These are phyloP conservation scores for Sphaerophoria taeniata DNA, from an alignment of 2,888 invertebrate genomes.

Conservation along the genomic window DNA sequence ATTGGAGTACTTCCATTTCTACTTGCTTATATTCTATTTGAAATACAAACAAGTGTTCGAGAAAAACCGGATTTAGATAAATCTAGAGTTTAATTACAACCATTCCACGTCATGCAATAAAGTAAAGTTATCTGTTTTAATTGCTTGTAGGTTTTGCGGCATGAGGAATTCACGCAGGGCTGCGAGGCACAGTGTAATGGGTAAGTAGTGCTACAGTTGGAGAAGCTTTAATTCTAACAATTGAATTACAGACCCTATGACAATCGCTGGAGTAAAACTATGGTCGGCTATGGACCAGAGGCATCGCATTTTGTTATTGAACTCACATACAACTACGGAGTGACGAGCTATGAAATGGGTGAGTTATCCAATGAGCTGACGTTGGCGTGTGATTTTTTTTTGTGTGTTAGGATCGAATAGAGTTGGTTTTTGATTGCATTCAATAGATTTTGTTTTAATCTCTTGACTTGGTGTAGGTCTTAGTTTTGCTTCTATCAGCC, in stretches of 20 bases:
- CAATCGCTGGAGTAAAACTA: slow-evolving; percentile 99
- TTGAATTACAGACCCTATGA: slow-evolving; percentile 91
- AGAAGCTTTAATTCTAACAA: slow-evolving; percentile 5
- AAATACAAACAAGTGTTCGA: not conserved
- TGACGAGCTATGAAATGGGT: slow-evolving; percentile 93
- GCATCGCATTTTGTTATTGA: slow-evolving; percentile 97
- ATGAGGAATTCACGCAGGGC: slow-evolving; percentile 98
- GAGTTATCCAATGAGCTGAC: slow-evolving; percentile 35
- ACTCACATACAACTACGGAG: slow-evolving; percentile 98
- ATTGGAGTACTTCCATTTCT: not conserved
- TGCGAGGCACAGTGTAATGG: slow-evolving; percentile 99
- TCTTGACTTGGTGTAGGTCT: no score
- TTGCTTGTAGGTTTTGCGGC: slow-evolving; percentile 90
- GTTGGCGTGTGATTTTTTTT: no score
- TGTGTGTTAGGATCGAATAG: no score
- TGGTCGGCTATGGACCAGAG: slow-evolving; percentile 99
- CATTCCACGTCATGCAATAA: slow-evolving; percentile 11
- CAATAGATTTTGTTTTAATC: no score
- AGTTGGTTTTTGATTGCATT: no score
- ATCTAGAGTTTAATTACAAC: slow-evolving; percentile 37
- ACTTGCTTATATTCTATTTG: not conserved
- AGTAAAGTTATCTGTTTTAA: not conserved
- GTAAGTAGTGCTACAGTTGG: slow-evolving; percentile 83
- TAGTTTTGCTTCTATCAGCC: no score
- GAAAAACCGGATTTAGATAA: slow-evolving; percentile 22